These are phyloP conservation scores for Plagodis dolabraria DNA, from an alignment of 2,888 invertebrate genomes.

Conservation along the genomic window DNA sequence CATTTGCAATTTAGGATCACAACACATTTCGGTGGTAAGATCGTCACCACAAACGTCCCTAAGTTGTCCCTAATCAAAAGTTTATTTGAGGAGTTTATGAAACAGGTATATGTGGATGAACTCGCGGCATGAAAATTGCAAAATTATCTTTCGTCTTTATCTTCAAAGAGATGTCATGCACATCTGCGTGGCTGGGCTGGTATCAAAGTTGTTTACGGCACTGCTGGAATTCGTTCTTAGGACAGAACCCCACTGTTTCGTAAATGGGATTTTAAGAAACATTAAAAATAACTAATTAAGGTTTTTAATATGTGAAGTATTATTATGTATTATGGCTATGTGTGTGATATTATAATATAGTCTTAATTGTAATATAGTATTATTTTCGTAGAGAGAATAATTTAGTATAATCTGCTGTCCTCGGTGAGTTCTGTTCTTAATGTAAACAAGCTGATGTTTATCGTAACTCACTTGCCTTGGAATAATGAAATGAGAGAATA, in stretches of 20 bases:
- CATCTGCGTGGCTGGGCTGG: conserved; percentile 74
- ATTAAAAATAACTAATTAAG: no score
- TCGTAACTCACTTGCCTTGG: conserved; percentile 60
- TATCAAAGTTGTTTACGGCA: conserved; percentile 77
- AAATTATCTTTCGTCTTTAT: conserved; percentile 83
- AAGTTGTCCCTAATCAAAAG: conserved; percentile 70
- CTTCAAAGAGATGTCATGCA: conserved; percentile 83
- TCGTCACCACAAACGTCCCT: conserved; percentile 56
- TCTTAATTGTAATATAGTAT: background rate
- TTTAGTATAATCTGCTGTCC: background rate
- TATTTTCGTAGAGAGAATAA: background rate
- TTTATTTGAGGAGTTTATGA: conserved; percentile 75
- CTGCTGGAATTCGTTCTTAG: conserved; percentile 61
- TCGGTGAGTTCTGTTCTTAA: conserved; percentile 28
- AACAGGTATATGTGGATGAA: conserved; percentile 66
- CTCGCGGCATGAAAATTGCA: conserved; percentile 78
- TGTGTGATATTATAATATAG: background rate
- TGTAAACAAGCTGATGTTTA: conserved; percentile 70
- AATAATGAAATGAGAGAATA: conserved; percentile 53
- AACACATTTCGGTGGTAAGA: conserved; percentile 46
- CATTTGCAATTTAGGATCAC: conserved; percentile 56
- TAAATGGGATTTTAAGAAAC: background rate
- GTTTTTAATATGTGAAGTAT: no score
- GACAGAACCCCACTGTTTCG: conserved; percentile 5
- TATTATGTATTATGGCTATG: no score